These are phyloP conservation scores for Cetoscarus ocellatus DNA, from an alignment of 2,797 vertebrate species.

Conservation along the genomic window DNA sequence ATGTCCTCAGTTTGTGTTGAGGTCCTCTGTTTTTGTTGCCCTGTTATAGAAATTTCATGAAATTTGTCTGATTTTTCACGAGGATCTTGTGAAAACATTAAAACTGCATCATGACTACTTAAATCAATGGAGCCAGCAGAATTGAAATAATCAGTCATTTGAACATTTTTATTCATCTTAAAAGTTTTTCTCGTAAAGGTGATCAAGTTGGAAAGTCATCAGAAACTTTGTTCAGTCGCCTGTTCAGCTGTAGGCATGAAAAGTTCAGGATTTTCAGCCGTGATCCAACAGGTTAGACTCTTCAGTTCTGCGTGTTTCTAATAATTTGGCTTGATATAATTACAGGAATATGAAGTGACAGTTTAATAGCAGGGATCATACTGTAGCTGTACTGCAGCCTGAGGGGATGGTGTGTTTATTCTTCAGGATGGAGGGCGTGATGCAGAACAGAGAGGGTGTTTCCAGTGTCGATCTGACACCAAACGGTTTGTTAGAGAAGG, in stretches of 20 bases:
- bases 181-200: background rate
- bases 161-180: background rate
- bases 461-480: background rate
- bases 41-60: too few relatives aligned
- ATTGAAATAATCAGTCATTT: too few relatives aligned
- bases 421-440: background rate
- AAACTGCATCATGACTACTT: too few relatives aligned
- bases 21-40: too few relatives aligned
- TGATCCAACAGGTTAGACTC: constrained; percentile 2
- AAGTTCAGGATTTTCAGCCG: background rate
- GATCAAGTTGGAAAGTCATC: constrained; percentile 13
- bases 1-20: too few relatives aligned
- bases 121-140: too few relatives aligned
- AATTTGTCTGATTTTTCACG: too few relatives aligned
- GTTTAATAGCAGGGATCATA: background rate
- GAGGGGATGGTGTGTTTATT: background rate
- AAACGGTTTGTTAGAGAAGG: background rate
- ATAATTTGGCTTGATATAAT: background rate
- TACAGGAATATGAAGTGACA: background rate
- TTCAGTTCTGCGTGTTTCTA: background rate
- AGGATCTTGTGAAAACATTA: too few relatives aligned
- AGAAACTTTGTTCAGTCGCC: background rate
- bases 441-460: background rate
- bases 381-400: background rate
- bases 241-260: background rate